Evolutionary conservation across 2,797 vertebrate species (phyloP), one percentile per base, ranked within the genome.

Genomic region (Sebastolobus altivelis): DNA sequence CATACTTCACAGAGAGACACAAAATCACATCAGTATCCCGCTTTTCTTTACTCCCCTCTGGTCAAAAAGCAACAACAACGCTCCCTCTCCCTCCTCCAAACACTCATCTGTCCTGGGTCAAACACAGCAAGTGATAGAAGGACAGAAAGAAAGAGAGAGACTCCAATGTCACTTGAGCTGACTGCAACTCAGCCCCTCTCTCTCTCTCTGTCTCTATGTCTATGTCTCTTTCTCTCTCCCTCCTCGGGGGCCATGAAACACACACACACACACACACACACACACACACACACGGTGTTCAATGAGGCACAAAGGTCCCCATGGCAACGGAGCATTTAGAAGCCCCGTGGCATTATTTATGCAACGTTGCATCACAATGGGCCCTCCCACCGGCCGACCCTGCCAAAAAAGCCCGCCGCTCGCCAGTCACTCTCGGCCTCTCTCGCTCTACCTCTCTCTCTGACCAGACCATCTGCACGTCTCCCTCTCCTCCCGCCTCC

Each of bases 261-360:
- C 87, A 70, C 75, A 69, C 72, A 79, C 78, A 79, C 78, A 72
- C 72, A 77, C 84, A 77, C 69, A 80, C 46, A 62, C 78, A 85
- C 84, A 81, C 75, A 87, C 89, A 88, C 95, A 96, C 88, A 95
- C 88, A 92, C 84, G 4, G 91, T 96, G 96, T 95, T 96, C 97
- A 96, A 93, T 90, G 95, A 96, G 95, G 96, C 97, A 97, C 97
- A 98, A 98, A 97, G 97, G 97, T 97, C 96, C 95, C 97, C 97
- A 98, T 98, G 94, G 96, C 96, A 97, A 99, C 98, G 79, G 94
- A 91, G 96, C 96, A 96, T 95, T 96, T 95, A 95, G 95, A 95
- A 96, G 96, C 96, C 96, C 96, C 79, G 90, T 93, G 93, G 94
- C 96, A 97, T 97, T 97, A 96, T 96, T 96, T 97, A 97, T 95